A percentile compares a stretch with the other conserved stretches of the same genome.
Conservation (phyloP, 1,140 invertebrate genomes). For the Caenorhabditis inopinata region DNA sequence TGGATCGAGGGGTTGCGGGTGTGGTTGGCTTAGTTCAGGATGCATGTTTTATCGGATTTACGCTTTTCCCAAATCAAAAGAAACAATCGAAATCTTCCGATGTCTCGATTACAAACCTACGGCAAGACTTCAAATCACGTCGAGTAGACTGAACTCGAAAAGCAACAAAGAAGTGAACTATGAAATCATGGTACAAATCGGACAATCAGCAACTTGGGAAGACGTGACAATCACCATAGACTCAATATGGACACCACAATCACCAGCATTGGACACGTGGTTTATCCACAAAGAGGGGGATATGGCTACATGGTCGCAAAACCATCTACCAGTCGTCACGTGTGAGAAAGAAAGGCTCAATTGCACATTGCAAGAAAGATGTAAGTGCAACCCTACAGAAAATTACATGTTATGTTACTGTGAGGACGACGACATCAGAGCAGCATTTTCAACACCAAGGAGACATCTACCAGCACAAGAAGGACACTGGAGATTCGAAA, state of each 20-base stretch:
- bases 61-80: neutral
- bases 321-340: neutral
- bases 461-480: neutral
- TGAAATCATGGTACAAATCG: neutral
- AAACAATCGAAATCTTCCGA: neutral
- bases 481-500: neutral
- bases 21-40: neutral
- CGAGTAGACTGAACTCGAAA: neutral
- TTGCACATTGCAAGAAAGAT: no score
- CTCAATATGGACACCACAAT: neutral
- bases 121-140: neutral
- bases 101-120: neutral
- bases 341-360: neutral
- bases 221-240: neutral
- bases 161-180: neutral
- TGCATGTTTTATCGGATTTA: conserved; percentile 27
- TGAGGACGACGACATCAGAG: neutral
- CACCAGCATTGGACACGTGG: neutral
- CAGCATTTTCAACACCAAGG: neutral
- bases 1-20: conserved; percentile 19
- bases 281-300: no score
- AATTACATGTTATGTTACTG: neutral
- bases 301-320: neutral
- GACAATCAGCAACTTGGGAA: neutral
- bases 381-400: neutral